These are phyloP conservation scores for Miopithecus talapoin DNA, from an alignment of 2,797 vertebrate genomes.

Conservation along the genomic window DNA sequence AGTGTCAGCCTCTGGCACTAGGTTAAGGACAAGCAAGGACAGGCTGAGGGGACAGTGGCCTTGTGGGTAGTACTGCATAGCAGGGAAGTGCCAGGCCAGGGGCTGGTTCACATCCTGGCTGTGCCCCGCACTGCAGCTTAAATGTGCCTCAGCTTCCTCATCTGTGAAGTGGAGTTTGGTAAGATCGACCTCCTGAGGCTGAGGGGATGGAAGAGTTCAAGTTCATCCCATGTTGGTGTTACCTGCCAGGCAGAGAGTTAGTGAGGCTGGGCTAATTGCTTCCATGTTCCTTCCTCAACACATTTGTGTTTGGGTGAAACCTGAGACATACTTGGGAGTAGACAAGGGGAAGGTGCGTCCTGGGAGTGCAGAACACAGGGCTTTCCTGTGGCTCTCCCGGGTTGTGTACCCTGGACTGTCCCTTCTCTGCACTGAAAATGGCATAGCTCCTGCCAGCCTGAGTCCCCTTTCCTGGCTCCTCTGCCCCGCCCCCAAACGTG, in stretches of 20 bases:
- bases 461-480: background rate
- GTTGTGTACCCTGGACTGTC: background rate
- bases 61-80: background rate
- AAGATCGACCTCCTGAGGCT: background rate
- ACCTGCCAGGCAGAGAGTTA: background rate
- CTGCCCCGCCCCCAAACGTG: background rate
- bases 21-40: background rate
- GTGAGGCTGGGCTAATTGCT: background rate
- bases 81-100: background rate
- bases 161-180: background rate
- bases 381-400: background rate
- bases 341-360: background rate
- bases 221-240: background rate
- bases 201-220: background rate
- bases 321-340: background rate
- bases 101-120: background rate
- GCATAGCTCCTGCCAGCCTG: background rate
- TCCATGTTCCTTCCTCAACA: background rate
- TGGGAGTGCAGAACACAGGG: background rate
- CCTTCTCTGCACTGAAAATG: background rate
- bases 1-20: background rate
- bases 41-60: background rate
- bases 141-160: background rate
- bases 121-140: background rate
- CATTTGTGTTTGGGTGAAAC: slow-evolving; percentile 18